These are phyloP conservation scores for Leptinotarsa undecemlineata DNA, from an alignment of 1,140 invertebrate genomes.

Conservation along the genomic window DNA sequence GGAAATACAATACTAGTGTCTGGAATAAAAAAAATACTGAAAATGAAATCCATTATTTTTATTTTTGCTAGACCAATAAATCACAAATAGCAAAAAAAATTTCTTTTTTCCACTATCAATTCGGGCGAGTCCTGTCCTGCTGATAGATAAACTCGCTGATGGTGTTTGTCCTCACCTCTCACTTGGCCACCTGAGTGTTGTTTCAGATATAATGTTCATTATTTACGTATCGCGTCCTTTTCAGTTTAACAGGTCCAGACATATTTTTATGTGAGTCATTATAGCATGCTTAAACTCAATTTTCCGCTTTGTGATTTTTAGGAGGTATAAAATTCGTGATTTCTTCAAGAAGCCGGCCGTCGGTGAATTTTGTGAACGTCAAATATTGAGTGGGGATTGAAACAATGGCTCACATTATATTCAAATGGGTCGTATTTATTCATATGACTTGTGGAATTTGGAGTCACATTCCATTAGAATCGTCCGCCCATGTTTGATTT, in stretches of 20 bases:
- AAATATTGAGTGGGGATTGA: background rate
- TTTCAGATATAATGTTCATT: constrained; percentile 27
- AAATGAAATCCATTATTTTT: no score
- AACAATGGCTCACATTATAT: background rate
- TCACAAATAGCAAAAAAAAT: no score
- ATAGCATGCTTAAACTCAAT: constrained; percentile 23
- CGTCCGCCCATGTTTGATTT: no score
- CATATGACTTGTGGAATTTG: background rate
- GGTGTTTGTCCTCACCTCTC: constrained; percentile 19
- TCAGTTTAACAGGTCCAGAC: constrained; percentile 23
- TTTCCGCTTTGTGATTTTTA: constrained; percentile 22
- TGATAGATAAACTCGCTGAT: constrained; percentile 10
- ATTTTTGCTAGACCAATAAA: no score
- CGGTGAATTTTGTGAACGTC: constrained; percentile 5
- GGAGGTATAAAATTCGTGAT: constrained; percentile 21
- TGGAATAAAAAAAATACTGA: no score
- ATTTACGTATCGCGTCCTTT: constrained; percentile 21
- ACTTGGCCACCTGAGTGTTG: constrained; percentile 23
- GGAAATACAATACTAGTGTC: no score
- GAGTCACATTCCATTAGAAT: no score
- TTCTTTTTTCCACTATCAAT: background rate
- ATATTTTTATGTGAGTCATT: constrained; percentile 21
- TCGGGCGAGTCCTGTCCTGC: background rate
- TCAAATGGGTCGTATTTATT: background rate
- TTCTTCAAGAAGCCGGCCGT: background rate